Evolutionary conservation across 2,888 invertebrate species (phyloP), one percentile per base, ranked within the genome.

Genomic region (Rhodophaea formosa): DNA sequence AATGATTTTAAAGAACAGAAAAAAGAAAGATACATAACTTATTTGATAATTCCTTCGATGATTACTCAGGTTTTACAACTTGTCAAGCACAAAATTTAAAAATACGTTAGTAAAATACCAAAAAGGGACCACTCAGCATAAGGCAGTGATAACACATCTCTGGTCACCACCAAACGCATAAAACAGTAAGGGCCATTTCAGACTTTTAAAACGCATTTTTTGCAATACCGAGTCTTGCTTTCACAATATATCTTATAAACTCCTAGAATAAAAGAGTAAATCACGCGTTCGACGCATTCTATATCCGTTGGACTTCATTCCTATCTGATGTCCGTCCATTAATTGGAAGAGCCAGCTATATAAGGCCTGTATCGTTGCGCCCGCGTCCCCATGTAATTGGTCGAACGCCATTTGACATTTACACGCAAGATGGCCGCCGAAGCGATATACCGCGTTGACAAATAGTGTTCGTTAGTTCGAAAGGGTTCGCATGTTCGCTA

Each of bases 271-370:
- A 51, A 51, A 39, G 51, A 51, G 35, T 51, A 51, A 51, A 51
- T 51, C 51, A 35, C 51, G 2, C 16, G 10, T 51, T 47, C 49
- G 16, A 51, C 51, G 51, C 51, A 51, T 49, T 49, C 49, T 56
- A 51, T 52, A 44, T 39, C 35, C 51, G 51, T 52, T 55, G 60
- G 52, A 57, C 44, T 59, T 57, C 54, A 45, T 47, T 46, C 39
- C 46, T 86, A 88, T 88, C 86, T 78, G 82, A 81, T 83, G 72
- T 77, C 78, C 68, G 68, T 73, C 80, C 89, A 88, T 89, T 90
- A 89, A 90, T 90, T 90, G 89, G 89, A 79, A 77, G 74, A 79
- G 72, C 63, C 74, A 89, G 86, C 88, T 90, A 90, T 88, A 91
- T 86, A 79, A 68, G 82, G 85, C 78, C 82, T 77, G 88, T 88